Percentiles rank a stretch among this genome's conserved stretches.
phyloP scores from a whole-genome alignment of 2,113 vertebrate species.

The Lasiurus cinereus region DNA sequence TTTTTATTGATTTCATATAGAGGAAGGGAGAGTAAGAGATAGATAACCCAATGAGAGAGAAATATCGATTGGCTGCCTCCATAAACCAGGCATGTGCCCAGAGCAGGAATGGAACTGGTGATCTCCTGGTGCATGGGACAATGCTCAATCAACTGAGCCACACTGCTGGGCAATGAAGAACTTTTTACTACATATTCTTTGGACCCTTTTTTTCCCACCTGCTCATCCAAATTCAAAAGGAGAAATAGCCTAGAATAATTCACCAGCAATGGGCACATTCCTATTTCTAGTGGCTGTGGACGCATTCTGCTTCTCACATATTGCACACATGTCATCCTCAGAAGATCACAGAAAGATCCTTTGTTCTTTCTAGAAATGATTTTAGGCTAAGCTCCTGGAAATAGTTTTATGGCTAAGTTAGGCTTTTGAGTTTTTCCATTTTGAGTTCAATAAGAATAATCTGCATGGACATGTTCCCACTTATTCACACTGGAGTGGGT shows the following conservation, averaged over 20 bases:
- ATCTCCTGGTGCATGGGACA: not conserved
- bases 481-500: not conserved
- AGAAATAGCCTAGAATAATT: too few species aligned
- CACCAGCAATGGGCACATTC: not conserved
- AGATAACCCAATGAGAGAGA: too few species aligned
- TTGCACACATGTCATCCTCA: not conserved
- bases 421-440: not conserved
- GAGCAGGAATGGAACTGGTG: too few species aligned
- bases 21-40: too few species aligned
- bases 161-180: too few species aligned
- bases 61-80: too few species aligned
- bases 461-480: not conserved
- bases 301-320: not conserved
- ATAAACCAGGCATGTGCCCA: too few species aligned
- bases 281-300: not conserved
- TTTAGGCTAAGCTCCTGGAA: not conserved
- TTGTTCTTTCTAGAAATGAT: not conserved
- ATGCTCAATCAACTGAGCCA: not conserved
- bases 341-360: not conserved
- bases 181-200: too few species aligned
- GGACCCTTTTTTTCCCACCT: too few species aligned
- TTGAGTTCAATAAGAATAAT: not conserved
- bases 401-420: not conserved
- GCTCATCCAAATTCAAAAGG: too few species aligned
- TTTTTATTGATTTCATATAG: not conserved